These are phyloP conservation scores for Chelon labrosus DNA, from an alignment of 2,797 vertebrate species.

Conservation along the genomic window DNA sequence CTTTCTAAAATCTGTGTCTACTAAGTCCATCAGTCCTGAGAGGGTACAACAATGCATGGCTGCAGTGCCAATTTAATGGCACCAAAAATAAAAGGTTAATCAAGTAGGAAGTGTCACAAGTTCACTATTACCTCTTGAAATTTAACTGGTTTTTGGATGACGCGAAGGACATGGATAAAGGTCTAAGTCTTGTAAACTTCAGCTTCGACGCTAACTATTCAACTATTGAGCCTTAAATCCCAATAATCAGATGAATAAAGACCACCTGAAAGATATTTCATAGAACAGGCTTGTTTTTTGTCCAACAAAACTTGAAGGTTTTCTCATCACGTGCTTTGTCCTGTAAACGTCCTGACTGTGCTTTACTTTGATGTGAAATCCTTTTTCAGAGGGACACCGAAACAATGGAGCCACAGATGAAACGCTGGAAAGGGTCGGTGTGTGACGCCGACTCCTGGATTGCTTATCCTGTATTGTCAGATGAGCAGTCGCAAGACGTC, in stretches of 20 bases:
- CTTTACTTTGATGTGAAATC: too few species aligned
- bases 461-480: conserved; percentile 85
- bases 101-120: background rate
- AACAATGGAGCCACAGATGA: conserved; percentile 84
- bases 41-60: too few species aligned
- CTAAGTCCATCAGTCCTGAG: too few species aligned
- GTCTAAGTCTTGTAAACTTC: background rate
- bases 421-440: conserved; percentile 73
- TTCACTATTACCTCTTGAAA: background rate
- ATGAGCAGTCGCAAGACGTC: conserved; percentile 81
- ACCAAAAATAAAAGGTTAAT: background rate
- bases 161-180: background rate
- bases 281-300: background rate
- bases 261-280: background rate
- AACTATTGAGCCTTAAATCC: too few species aligned
- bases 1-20: too few species aligned
- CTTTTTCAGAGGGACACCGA: conserved; percentile 38
- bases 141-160: background rate
- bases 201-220: too few species aligned
- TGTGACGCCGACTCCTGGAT: conserved; percentile 73
- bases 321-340: conserved; percentile 24
- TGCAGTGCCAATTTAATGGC: background rate
- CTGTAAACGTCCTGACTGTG: conserved; percentile 13
- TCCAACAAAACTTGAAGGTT: background rate
- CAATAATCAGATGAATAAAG: too few species aligned